Conservation (phyloP, 2,888 invertebrate species). For the Cylindroiulus punctatus region DNA sequence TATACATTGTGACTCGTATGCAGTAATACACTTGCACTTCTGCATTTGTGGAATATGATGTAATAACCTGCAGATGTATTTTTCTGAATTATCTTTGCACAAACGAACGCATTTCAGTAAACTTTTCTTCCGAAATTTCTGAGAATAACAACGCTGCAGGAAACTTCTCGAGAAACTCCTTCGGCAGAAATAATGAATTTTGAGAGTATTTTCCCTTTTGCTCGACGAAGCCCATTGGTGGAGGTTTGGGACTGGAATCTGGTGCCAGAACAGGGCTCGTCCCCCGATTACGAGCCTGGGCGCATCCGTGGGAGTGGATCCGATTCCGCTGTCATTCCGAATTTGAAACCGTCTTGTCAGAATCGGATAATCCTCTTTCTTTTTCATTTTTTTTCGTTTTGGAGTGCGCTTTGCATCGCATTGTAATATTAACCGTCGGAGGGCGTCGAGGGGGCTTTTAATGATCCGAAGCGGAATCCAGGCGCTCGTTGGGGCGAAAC, state of each 20-base stretch:
- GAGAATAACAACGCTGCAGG: too few species aligned
- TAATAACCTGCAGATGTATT: too few species aligned
- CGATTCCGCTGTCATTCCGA: background rate
- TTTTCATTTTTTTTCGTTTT: background rate
- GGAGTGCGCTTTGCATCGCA: background rate
- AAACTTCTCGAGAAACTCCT: too few species aligned
- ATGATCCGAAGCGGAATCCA: background rate
- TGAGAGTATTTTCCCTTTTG: too few species aligned
- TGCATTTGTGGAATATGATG: too few species aligned
- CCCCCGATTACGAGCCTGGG: constrained; percentile 1
- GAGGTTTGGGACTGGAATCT: background rate
- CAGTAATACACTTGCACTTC: too few species aligned
- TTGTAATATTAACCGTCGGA: background rate
- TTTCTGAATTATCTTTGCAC: too few species aligned
- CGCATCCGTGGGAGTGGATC: background rate
- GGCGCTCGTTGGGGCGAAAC: background rate
- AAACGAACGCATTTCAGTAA: too few species aligned
- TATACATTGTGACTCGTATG: too few species aligned
- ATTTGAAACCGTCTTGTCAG: constrained; percentile 1
- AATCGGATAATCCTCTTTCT: background rate
- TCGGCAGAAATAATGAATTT: too few species aligned
- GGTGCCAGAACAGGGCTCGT: background rate
- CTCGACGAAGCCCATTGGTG: too few species aligned
- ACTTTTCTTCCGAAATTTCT: too few species aligned
- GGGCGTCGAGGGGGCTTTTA: background rate